Base-by-base conservation (phyloP, 2,888 invertebrate genomes). In the Latrodectus elegans region DNA sequence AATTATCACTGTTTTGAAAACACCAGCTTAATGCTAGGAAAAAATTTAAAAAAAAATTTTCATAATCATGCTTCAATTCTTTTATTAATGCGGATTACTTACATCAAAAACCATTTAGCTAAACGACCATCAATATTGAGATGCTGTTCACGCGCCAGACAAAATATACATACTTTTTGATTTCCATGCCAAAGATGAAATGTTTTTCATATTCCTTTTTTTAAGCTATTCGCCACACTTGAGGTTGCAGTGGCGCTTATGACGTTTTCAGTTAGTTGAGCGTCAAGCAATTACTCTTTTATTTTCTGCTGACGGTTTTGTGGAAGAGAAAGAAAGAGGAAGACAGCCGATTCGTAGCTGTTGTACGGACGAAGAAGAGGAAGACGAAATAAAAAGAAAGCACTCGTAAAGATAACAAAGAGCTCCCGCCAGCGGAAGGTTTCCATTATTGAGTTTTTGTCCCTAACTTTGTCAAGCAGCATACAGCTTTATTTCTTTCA, bases 381-480 rank as follows among this genome's bases (percentile, higher is more conserved):
- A 67, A 38, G 51, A 77, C 52, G 51, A 12, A 78, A 78, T 17
- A 52, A 26, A 53, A 55, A 65, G 8, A 49, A 12, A 49, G 49
- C 53, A 65, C 65, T 76, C 65, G 49, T 76, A 76, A 76, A 65
- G 79, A 71, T 67, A 79, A 79, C 55, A 60, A 22, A 79, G 26
- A 68, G 53, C 71, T 12, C n/a, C 26, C 17, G n/a, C 70, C 67
- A 68, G 67, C 55, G 38, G 60, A 55, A 55, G 52, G 15, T 49
- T 71, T 70, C 55, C 70, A 71, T 79, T 79, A 55, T 79, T 38
- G 38, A 38, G 38, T 38, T 38, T 38, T 38, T 38, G 4, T 38
- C 38, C 38, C 38, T 4, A 38, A 38, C 6, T 38, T 38, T 6
- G 38, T 38, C 38, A 4, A 38, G 38, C 38, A 38, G 4, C 38